Base-by-base conservation (phyloP, 2,888 invertebrate genomes). In the Lingula anatina region DNA sequence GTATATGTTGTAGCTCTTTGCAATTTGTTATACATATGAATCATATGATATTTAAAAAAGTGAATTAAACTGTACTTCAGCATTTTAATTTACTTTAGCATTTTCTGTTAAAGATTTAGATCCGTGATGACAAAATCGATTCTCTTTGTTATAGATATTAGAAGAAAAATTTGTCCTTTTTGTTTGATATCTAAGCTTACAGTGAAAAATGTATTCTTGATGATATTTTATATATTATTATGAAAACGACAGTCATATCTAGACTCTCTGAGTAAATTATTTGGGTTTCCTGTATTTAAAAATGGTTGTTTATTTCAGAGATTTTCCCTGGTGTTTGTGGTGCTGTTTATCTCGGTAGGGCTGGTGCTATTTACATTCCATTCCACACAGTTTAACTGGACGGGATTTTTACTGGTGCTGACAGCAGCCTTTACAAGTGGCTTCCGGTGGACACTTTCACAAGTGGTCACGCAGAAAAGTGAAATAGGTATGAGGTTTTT, bases 351-450 rank as follows among this genome's bases (percentile, higher is more conserved):
- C 66, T 86, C 95, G 0, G 74, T 83, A 1, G 99, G 99, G 0
- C 83, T 99, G 21, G 84, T 90, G 63, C 87, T 99, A 84, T 99
- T 99, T 78, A 99, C 99, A 0, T 99, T 93, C 79, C 89, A 96
- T 75, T 90, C 96, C 7, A 93, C 95, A 0, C 90, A 96, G 75
- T 96, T 99, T 76, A 85, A 92, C 76, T 72, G 88, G 9, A 79
- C 88, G 44, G 99, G 97, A n/a, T 97, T 99, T 76, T 74, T 86
- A 52, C 84, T 99, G 66, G 85, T 96, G 27, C 80, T 99, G 36
- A 76, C 90, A 51, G 99, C 99, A 1, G 94, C 97, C 1, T 85
- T 95, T 62, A 85, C 82, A 47, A 64, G 93, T 64, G 99, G 99
- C 7, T 79, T 99, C 15, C 83, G 99, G 39, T 99, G 99, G 99